Conservation (phyloP, 2,113 vertebrate genomes). For the Malurus cyaneus region DNA sequence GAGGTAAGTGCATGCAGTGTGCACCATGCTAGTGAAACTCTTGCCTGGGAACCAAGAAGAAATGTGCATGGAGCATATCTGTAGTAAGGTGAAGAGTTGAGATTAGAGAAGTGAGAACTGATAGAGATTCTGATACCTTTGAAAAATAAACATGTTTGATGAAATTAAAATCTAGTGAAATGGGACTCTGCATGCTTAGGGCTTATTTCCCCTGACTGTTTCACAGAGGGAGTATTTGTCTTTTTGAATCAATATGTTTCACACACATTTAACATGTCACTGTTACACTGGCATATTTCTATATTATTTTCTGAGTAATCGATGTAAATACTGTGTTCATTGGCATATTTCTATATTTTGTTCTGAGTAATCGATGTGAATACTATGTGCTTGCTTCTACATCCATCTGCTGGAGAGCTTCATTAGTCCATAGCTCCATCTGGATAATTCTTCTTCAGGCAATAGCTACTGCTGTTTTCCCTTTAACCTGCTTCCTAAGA, state of each 20-base stretch:
- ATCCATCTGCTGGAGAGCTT: neutral
- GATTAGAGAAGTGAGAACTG: neutral
- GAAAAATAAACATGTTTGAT: neutral
- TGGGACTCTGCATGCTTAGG: neutral
- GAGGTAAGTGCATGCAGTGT: neutral
- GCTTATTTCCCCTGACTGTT: neutral
- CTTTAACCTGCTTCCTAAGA: slow-evolving; percentile 47
- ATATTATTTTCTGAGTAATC: neutral
- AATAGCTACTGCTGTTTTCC: slow-evolving; percentile 31
- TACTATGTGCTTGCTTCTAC: neutral
- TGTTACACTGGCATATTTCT: neutral
- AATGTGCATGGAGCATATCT: neutral
- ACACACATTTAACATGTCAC: neutral
- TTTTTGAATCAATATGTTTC: neutral
- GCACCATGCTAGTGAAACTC: neutral
- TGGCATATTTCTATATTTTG: neutral
- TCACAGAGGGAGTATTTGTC: neutral
- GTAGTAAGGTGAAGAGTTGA: neutral
- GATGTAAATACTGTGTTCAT: neutral
- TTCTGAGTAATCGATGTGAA: neutral
- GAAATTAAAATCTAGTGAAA: neutral
- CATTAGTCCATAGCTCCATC: slow-evolving; percentile 1
- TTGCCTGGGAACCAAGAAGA: neutral
- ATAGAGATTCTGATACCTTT: neutral
- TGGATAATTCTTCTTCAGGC: slow-evolving; percentile 28